Base-by-base conservation (phyloP, 2,113 vertebrate genomes). In the Vidua chalybeata region DNA sequence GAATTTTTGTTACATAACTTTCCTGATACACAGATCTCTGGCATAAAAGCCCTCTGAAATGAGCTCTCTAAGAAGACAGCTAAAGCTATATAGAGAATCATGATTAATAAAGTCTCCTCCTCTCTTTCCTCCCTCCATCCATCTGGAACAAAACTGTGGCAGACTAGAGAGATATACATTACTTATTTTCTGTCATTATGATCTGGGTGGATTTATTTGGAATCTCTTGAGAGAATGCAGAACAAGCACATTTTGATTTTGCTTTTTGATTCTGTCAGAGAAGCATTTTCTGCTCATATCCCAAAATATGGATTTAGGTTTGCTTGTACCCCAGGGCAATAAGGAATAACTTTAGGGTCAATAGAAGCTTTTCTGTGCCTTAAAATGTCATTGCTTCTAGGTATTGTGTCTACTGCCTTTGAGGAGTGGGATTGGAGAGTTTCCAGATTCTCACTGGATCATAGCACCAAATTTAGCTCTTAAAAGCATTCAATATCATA, bases 91-190 rank as follows among this genome's bases (percentile, higher is more conserved):
- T 55, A 87, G 89, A 86, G 80, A 81, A 87, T 41, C 31, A 71
- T 91, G 82, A 93, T 96, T 94, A 91, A 89, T 82, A 61, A 43
- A 90, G n/a, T 94, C 61, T 91, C 72, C 87, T 93, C 72, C 68
- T 95, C 63, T 91, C 81, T 82, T 91, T 93, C 91, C 88, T 94
- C 90, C 90, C 61, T 96, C 90, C 76, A 45, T 96, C 93, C 88
- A 88, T 94, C 94, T 96, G 93, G 83, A 94, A 68, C 55, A 88
- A 95, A 92, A 90, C 56, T 80, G 91, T 96, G 67, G 63, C 85
- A 88, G 82, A 88, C 88, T 86, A 81, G 52, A 81, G 37, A 86
- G 39, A 62, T 95, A 72, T 58, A 74, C 27, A 59, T 84, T 80
- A 80, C 35, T 83, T 93, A 61, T 69, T 92, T 96, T 94, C 76